Percentiles rank a stretch among this genome's conserved stretches.
Evolutionary conservation across 2,888 invertebrate genomes (phyloP).

Genomic region (Carabus problematicus): DNA sequence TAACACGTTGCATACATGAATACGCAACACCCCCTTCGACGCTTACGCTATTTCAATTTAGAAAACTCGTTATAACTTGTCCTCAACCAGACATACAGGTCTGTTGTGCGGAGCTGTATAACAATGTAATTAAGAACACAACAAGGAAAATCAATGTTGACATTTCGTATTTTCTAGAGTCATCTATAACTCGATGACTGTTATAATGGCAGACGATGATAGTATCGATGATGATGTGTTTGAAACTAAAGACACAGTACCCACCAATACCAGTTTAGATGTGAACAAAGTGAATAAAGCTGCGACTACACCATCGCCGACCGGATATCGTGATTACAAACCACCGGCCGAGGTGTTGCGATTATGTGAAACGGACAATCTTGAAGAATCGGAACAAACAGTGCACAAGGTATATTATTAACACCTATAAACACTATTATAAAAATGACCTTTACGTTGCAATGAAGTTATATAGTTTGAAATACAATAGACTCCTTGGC

Average conservation of each 20-base stretch:
- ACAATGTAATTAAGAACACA: not conserved
- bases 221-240: constrained; percentile 87
- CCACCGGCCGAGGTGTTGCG: constrained; percentile 74
- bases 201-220: constrained; percentile 63
- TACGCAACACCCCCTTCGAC: too few relatives aligned
- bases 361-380: constrained; percentile 59
- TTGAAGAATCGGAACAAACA: constrained; percentile 65
- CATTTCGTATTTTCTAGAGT: constrained; percentile 8
- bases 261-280: constrained; percentile 49
- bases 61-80: too few relatives aligned
- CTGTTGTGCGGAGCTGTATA: not conserved
- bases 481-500: too few relatives aligned
- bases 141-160: constrained; percentile 15
- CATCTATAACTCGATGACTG: constrained; percentile 29
- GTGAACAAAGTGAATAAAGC: constrained; percentile 51
- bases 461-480: too few relatives aligned
- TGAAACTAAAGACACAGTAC: constrained; percentile 64
- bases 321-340: constrained; percentile 81
- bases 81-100: too few relatives aligned
- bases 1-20: too few relatives aligned
- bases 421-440: not conserved
- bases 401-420: constrained; percentile 69
- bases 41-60: too few relatives aligned
- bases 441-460: too few relatives aligned
- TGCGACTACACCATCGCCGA: constrained; percentile 71